Evolutionary conservation across 2,888 invertebrate species (phyloP).

Genomic region (Pterostichus niger): DNA sequence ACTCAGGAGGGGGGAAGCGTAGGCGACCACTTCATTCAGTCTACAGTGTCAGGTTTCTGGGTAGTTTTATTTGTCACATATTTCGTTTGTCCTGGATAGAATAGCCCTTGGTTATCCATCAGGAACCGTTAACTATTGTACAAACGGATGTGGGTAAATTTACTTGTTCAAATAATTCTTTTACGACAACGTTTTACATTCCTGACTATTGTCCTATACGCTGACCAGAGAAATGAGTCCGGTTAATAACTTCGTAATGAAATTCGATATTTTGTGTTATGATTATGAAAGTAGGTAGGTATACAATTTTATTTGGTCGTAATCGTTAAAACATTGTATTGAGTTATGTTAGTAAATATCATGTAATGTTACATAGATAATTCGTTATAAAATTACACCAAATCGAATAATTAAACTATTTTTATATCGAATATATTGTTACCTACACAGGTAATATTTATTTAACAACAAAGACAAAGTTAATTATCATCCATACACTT

Average conservation of each 20-base stretch:
- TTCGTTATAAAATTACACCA: too few relatives aligned
- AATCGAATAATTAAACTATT: too few relatives aligned
- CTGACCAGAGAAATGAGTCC: not conserved
- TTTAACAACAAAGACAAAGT: too few relatives aligned
- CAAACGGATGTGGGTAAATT: conserved; percentile 53
- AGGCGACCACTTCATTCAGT: conserved; percentile 42
- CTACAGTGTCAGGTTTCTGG: conserved; percentile 50
- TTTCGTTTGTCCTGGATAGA: conserved; percentile 25
- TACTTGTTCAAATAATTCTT: conserved; percentile 47
- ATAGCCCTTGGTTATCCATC: conserved; percentile 29
- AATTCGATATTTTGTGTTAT: too few relatives aligned
- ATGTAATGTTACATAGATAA: too few relatives aligned
- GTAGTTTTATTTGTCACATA: conserved; percentile 58
- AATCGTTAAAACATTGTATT: too few relatives aligned
- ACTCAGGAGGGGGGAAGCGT: not conserved
- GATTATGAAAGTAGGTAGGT: too few relatives aligned
- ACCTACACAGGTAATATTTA: too few relatives aligned
- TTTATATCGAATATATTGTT: too few relatives aligned
- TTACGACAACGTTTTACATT: conserved; percentile 20
- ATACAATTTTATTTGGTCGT: too few relatives aligned
- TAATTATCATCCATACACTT: too few relatives aligned
- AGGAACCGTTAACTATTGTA: conserved; percentile 60
- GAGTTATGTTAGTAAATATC: too few relatives aligned
- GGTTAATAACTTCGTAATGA: not conserved
- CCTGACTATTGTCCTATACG: conserved; percentile 17